Conservation (phyloP, 2,888 invertebrate species). For the Cantharis nigra region DNA sequence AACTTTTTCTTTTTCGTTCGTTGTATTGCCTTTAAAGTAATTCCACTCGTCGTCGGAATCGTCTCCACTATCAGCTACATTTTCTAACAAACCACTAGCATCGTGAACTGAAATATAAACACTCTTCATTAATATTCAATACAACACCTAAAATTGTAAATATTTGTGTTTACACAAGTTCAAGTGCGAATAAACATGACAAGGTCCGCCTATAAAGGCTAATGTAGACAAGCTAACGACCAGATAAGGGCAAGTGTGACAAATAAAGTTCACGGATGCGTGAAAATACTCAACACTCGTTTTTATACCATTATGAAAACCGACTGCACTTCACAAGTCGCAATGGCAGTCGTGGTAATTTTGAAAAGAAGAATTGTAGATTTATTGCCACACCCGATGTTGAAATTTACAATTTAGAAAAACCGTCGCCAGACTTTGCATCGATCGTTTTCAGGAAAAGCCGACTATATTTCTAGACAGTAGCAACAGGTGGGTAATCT, state of each 20-base stretch:
- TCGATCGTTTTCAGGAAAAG: slow-evolving; percentile 17
- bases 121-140: background rate
- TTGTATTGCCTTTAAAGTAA: slow-evolving; percentile 72
- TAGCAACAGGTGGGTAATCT: background rate
- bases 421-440: slow-evolving; percentile 21
- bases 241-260: background rate
- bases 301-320: background rate
- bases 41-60: slow-evolving; percentile 91
- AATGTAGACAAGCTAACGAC: background rate
- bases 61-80: slow-evolving; percentile 76
- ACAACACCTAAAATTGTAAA: background rate
- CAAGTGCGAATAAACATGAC: background rate
- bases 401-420: slow-evolving; percentile 2
- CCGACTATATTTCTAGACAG: background rate
- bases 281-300: background rate
- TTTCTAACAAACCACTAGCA: slow-evolving; percentile 65
- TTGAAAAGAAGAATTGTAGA: background rate
- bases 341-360: background rate
- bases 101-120: slow-evolving; percentile 52
- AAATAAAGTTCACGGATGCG: background rate
- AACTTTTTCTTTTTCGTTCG: slow-evolving; percentile 62
- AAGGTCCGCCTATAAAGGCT: background rate
- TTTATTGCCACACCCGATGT: slow-evolving; percentile 6
- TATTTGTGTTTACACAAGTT: background rate
- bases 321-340: too few species aligned